Conservation (phyloP, 2,888 invertebrate species). For the Caenorhabditis zanzibari region DNA sequence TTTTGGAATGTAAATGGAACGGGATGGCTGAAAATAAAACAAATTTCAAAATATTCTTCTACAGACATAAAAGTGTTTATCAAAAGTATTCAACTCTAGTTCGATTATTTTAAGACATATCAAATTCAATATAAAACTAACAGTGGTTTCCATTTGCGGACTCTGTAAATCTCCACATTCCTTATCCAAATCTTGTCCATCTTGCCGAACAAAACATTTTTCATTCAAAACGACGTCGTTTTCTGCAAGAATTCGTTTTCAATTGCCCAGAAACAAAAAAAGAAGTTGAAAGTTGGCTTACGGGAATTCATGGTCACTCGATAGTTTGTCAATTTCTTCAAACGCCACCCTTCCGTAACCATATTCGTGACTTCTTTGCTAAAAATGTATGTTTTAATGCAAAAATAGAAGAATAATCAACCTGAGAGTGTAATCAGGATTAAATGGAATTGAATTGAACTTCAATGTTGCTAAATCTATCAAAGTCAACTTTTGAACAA, state of each 20-base stretch:
- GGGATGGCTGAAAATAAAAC: conserved; percentile 50
- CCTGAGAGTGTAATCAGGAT: conserved; percentile 55
- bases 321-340: conserved; percentile 52
- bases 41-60: not conserved
- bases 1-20: conserved; percentile 63
- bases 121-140: not conserved
- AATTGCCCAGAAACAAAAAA: not conserved
- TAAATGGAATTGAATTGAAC: conserved; percentile 55
- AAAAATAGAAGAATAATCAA: not conserved
- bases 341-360: conserved; percentile 46
- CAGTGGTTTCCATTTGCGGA: conserved; percentile 28
- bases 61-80: too few relatives aligned
- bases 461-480: conserved; percentile 54
- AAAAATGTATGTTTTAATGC: not conserved
- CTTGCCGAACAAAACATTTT: conserved; percentile 59
- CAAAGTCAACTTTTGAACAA: conserved; percentile 42
- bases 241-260: conserved; percentile 28
- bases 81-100: too few relatives aligned
- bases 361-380: conserved; percentile 45
- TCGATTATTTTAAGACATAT: too few relatives aligned
- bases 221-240: conserved; percentile 64
- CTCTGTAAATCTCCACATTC: conserved; percentile 57
- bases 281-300: conserved; percentile 10
- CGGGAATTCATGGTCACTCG: conserved; percentile 62
- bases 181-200: conserved; percentile 48